phyloP scores from a whole-genome alignment of 2,113 vertebrate genomes.

The Hipposideros armiger region DNA sequence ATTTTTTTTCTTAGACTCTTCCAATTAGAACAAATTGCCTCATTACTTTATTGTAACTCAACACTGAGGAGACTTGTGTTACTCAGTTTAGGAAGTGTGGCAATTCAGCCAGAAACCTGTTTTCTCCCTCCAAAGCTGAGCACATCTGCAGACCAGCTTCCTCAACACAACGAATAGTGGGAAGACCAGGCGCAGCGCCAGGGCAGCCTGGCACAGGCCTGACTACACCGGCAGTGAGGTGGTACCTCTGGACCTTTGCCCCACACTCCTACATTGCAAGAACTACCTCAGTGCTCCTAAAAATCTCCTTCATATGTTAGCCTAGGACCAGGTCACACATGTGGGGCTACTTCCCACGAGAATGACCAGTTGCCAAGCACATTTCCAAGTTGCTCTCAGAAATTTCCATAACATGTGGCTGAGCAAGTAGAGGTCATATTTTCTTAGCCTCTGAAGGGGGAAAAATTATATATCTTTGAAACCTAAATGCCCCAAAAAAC shows the following conservation, averaged over 20 bases:
- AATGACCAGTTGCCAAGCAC: not conserved
- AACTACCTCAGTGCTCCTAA: not conserved
- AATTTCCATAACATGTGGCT: not conserved
- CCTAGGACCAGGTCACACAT: not conserved
- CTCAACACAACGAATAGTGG: not conserved
- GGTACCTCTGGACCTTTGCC: not conserved
- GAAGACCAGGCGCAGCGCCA: not conserved
- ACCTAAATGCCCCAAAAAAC: not conserved
- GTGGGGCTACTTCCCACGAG: not conserved
- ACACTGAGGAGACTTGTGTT: not conserved
- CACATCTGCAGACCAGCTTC: not conserved
- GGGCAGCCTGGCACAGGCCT: not conserved
- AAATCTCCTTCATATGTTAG: not conserved
- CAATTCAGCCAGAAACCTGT: not conserved
- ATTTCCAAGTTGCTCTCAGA: not conserved
- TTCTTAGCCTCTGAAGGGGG: not conserved
- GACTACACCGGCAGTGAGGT: not conserved
- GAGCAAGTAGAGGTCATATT: not conserved
- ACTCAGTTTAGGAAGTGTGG: not conserved
- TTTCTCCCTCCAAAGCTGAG: not conserved
- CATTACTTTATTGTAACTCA: not conserved
- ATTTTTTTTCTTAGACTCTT: not conserved
- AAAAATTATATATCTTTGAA: constrained; percentile 29
- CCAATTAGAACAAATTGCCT: not conserved
- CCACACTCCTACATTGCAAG: not conserved